Base-by-base conservation (phyloP, 2,888 invertebrate genomes). In the Eupsilia transversa region DNA sequence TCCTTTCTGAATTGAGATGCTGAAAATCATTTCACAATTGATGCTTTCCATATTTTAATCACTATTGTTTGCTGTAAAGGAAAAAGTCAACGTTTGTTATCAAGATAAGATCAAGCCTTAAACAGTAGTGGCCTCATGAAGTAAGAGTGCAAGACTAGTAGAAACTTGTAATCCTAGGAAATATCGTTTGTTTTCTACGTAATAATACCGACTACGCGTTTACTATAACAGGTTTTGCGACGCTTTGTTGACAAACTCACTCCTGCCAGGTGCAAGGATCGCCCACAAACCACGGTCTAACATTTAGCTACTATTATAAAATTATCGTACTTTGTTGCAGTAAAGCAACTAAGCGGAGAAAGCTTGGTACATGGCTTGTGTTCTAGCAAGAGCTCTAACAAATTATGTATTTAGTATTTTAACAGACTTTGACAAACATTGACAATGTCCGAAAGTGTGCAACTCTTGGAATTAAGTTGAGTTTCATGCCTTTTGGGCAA, bases 181-280 rank as follows among this genome's bases (percentile, higher is more conserved):
- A 75, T 81, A 76, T 85, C 56, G 73, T 81, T 77, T 83, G 83
- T 85, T 85, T 84, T 85, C 80, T 60, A 68, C 59, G 82, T 85
- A 84, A 83, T 80, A 83, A 84, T 79, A 80, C 59, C 73, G 63
- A 65, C 80, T 84, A 70, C 78, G 78, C 72, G 60, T 82, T 84
- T 77, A 70, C 75, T 83, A 59, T 46, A 86, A 86, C 86, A 73
- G 84, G 86, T 86, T 86, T 83, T 38, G 69, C 70, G 23, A 35
- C 76, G 83, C 77, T 84, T 84, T 86, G 86, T 86, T 86, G 84
- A 84, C 84, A 84, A 84, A 79, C 83, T 76, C 65, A 75, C 75
- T 82, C 38, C 69, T 63, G 59, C 73, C 54, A 71, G 71, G 74
- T 69, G 70, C 59, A 80, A 73, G 86, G 79, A 77, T 83, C 77